Conservation (phyloP, 2,888 invertebrate genomes). For the Campoletis raptor region DNA sequence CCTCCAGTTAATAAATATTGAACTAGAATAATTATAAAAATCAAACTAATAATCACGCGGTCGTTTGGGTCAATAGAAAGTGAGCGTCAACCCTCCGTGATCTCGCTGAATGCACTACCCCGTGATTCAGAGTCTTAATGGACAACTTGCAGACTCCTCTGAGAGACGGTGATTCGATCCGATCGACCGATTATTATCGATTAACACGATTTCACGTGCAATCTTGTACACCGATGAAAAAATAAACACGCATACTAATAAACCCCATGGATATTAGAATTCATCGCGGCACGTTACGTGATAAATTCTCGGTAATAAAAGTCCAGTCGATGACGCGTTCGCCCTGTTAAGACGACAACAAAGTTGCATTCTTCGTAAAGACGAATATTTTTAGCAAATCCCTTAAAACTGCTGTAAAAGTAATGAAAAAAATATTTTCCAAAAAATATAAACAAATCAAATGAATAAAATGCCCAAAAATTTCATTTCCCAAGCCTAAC, state of each 20-base stretch:
- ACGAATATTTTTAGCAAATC: constrained; percentile 17
- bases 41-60: constrained; percentile 39
- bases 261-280: neutral
- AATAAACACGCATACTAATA: neutral
- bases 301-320: constrained; percentile 40
- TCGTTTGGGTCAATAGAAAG: constrained; percentile 47
- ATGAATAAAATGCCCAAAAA: constrained; percentile 10
- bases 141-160: neutral
- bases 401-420: constrained; percentile 7
- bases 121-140: constrained; percentile 6
- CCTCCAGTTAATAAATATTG: neutral
- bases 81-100: constrained; percentile 48
- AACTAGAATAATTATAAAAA: constrained; percentile 15
- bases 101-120: constrained; percentile 13
- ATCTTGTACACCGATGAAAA: neutral
- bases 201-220: constrained; percentile 27
- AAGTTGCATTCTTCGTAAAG: constrained; percentile 32
- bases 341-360: constrained; percentile 10
- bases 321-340: constrained; percentile 39
- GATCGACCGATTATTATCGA: constrained; percentile 57
- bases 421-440: too few species aligned
- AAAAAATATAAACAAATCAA: neutral
- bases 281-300: constrained; percentile 9
- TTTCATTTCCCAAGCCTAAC: constrained; percentile 25
- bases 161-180: constrained; percentile 52